These are phyloP conservation scores for Meda fulgida DNA, from an alignment of 2,797 vertebrate genomes.

Conservation along the genomic window DNA sequence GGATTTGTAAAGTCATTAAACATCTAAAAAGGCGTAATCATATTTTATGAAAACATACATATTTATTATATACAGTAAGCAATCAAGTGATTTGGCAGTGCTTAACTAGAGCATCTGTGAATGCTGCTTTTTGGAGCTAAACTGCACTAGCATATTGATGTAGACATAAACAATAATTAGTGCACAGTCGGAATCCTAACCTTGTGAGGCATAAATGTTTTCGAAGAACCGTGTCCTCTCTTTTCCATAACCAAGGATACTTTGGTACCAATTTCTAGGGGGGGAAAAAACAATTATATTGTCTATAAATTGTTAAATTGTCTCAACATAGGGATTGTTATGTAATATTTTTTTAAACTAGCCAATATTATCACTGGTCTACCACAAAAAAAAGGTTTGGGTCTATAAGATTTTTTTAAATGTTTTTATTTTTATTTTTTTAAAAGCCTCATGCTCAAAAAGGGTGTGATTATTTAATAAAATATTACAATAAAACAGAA, in stretches of 20 bases:
- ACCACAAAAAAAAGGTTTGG: not conserved
- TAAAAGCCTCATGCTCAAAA: no score
- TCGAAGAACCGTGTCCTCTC: slow-evolving; percentile 68
- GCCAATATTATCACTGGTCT: not conserved
- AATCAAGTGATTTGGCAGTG: slow-evolving; percentile 36
- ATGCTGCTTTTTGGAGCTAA: slow-evolving; percentile 1
- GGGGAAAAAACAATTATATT: slow-evolving; percentile 27
- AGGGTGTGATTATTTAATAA: no score
- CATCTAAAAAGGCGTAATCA: not conserved
- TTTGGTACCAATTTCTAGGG: slow-evolving; percentile 58
- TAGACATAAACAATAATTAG: slow-evolving; percentile 6
- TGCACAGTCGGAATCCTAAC: slow-evolving; percentile 67
- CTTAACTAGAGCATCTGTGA: slow-evolving; percentile 32
- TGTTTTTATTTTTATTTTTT: no score
- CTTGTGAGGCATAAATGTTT: slow-evolving; percentile 72
- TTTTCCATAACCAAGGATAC: slow-evolving; percentile 52
- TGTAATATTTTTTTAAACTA: not conserved
- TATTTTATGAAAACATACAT: slow-evolving; percentile 15
- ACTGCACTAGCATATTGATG: slow-evolving; percentile 12
- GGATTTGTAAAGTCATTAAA: slow-evolving; percentile 7
- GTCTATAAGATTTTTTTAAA: no score
- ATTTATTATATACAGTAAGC: not conserved
- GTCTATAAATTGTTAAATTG: slow-evolving; percentile 30
- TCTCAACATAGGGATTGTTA: not conserved
- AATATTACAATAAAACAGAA: no score